Evolutionary conservation across 2,113 vertebrate genomes (phyloP), one percentile per base, ranked within the genome.

Genomic region (Scartelaos histophorus): DNA sequence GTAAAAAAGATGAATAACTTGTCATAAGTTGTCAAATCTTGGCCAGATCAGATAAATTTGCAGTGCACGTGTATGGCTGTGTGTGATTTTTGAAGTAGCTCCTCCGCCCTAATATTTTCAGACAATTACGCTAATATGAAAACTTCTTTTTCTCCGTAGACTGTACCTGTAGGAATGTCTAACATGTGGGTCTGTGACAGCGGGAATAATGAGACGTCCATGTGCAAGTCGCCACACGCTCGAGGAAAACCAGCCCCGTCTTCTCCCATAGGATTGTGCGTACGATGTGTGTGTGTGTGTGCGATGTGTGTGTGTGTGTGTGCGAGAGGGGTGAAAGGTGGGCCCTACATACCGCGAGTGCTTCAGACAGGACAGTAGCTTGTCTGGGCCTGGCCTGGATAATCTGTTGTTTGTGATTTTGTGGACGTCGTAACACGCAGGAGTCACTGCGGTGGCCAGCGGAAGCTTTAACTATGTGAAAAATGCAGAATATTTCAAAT

Each of bases 311-410:
- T 56, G 74, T n/a, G n/a, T 68, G 19, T 25, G 62, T 66, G 35
- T 56, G 74, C 66, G 69, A 66, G 73, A 88, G 76, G 85, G 84
- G 87, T 86, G 84, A 90, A 85, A 78, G 82, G 85, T 81, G 82
- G 79, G 76, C 82, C 71, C 74, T 73, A 85, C 90, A 92, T 92
- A 87, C 88, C 87, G 70, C 75, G 82, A 76, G 80, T 81, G 73
- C 82, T 86, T 88, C 71, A 9, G 3, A 49, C 75, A 76, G 71
- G 85, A 81, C 81, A 85, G 67, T 82, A 81, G 87, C 91, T 85
- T 92, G 91, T 90, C 89, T 84, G 88, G 89, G 86, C 90, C 85
- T 90, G 91, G 85, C 80, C 29, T 34, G 80, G 81, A 88, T 88
- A 81, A 82, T 57, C 35, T 84, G 85, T 82, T 85, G 65, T 71